A percentile compares a stretch with the other conserved stretches of the same genome.
Evolutionary conservation across 2,888 invertebrate genomes (phyloP).

Genomic region (Timandra comae): DNA sequence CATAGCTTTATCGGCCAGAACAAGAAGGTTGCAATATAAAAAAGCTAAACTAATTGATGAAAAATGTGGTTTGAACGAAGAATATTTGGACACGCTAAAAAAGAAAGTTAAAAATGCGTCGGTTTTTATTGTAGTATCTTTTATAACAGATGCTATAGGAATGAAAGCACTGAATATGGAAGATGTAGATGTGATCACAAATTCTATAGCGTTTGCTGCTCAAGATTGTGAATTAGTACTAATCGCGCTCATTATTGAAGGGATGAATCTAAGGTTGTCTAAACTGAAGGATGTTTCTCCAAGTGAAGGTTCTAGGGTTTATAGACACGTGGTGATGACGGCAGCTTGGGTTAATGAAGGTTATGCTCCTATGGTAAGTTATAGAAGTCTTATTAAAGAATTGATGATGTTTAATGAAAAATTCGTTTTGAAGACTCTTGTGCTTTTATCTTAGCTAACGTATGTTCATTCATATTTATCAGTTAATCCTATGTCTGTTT

Average conservation of each 20-base stretch:
- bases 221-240: slow-evolving; percentile 48
- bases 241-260: slow-evolving; percentile 36
- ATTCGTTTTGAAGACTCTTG: no score
- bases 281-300: slow-evolving; percentile 26
- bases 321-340: slow-evolving; percentile 41
- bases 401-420: neutral
- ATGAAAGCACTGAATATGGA: slow-evolving; percentile 20
- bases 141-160: slow-evolving; percentile 33
- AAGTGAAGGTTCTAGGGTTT: slow-evolving; percentile 35
- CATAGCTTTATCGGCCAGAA: no score
- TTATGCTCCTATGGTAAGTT: slow-evolving; percentile 38
- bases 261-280: slow-evolving; percentile 39
- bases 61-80: slow-evolving; percentile 31
- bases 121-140: slow-evolving; percentile 21
- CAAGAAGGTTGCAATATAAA: no score
- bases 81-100: slow-evolving; percentile 21
- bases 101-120: slow-evolving; percentile 15
- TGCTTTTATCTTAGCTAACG: no score
- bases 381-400: neutral
- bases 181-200: slow-evolving; percentile 19
- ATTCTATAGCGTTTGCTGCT: slow-evolving; percentile 35
- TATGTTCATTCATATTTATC: no score
- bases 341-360: slow-evolving; percentile 42
- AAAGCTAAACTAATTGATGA: slow-evolving; percentile 26
- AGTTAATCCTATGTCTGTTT: slow-evolving; percentile 4